Evolutionary conservation across 2,113 vertebrate species (phyloP).

Genomic region (Corydoras sp.): DNA sequence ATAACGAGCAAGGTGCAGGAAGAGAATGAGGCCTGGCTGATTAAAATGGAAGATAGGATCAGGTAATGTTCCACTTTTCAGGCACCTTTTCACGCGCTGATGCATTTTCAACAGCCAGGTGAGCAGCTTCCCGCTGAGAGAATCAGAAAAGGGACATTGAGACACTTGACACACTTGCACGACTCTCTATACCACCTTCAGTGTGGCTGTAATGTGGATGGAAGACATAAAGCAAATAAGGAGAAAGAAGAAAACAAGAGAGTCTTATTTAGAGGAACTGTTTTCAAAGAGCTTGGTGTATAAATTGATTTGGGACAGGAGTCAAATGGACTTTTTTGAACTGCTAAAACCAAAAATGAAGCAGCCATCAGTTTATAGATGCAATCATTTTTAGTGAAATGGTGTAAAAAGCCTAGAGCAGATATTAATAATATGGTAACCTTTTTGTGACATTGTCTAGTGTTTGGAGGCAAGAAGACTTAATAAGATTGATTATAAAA

Average conservation of each 20-base stretch:
- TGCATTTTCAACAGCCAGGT: conserved; percentile 41
- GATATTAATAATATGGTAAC: too few relatives aligned
- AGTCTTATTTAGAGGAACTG: too few relatives aligned
- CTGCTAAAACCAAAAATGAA: not conserved
- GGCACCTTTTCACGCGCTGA: conserved; percentile 49
- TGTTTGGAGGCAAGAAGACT: too few relatives aligned
- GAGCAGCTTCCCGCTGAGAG: conserved; percentile 24
- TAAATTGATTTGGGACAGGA: not conserved
- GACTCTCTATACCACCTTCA: not conserved
- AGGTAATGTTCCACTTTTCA: conserved; percentile 53
- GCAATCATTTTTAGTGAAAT: too few relatives aligned
- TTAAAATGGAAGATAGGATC: conserved; percentile 28
- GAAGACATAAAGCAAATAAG: not conserved
- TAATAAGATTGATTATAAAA: too few relatives aligned
- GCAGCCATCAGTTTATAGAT: too few relatives aligned
- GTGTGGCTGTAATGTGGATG: not conserved
- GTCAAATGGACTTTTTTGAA: not conserved
- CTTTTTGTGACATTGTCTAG: too few relatives aligned
- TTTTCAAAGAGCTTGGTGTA: not conserved
- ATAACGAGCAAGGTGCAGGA: not conserved
- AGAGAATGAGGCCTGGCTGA: conserved; percentile 6
- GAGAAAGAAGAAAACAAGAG: not conserved
- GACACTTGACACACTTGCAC: not conserved
- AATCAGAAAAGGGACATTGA: conserved; percentile 1
- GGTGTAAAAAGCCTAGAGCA: too few relatives aligned